These are phyloP conservation scores for Caenorhabditis sinica DNA, from an alignment of 2,888 invertebrate species.

Conservation along the genomic window DNA sequence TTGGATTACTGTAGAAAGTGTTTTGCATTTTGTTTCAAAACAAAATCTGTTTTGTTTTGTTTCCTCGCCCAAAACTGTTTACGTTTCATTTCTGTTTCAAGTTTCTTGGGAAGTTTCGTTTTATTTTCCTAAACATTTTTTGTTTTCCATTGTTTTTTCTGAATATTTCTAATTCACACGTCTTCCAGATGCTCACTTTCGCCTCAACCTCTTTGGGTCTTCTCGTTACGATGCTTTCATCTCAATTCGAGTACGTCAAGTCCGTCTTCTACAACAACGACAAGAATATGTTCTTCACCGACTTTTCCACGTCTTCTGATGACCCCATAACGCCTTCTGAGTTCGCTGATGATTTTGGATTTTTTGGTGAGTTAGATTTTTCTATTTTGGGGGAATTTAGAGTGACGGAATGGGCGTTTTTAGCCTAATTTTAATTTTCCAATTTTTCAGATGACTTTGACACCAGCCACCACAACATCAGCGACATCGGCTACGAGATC, in stretches of 20 bases:
- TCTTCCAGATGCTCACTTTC: constrained; percentile 64
- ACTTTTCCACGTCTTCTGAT: background rate
- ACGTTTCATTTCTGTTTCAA: no score
- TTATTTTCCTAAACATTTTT: background rate
- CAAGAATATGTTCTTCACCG: constrained; percentile 22
- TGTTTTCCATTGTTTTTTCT: background rate
- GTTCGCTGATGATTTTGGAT: constrained; percentile 54
- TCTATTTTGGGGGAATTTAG: no score
- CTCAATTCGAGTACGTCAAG: constrained; percentile 32
- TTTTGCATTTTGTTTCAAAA: no score
- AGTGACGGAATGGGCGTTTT: no score
- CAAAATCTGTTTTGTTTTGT: no score
- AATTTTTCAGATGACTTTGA: constrained; percentile 47
- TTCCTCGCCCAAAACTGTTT: constrained; percentile 21
- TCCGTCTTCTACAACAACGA: constrained; percentile 9
- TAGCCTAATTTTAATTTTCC: background rate
- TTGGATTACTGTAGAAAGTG: no score
- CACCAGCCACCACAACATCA: constrained; percentile 8
- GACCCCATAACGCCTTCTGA: constrained; percentile 1
- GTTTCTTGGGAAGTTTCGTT: background rate
- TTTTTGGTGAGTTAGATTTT: constrained; percentile 49
- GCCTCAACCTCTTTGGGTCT: constrained; percentile 49
- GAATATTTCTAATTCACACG: background rate
- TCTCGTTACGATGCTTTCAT: constrained; percentile 13
- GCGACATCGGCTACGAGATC: constrained; percentile 30